Evolutionary conservation across 1,140 invertebrate species (phyloP).

Genomic region (Trichogramma pretiosum): DNA sequence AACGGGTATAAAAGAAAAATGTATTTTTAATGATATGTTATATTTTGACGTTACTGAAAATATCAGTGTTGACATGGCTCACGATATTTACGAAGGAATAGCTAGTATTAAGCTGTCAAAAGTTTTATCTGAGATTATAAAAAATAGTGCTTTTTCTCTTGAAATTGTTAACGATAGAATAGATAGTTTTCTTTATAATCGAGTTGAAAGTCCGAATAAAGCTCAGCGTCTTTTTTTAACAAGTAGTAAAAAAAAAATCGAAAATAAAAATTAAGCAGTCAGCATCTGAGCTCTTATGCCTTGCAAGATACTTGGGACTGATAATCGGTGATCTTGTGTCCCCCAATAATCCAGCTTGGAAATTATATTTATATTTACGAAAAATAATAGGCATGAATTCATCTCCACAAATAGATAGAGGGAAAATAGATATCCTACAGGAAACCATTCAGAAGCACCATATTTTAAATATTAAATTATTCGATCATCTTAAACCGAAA

Average conservation of each 20-base stretch:
- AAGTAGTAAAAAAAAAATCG: neutral
- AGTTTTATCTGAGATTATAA: neutral
- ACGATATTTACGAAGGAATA: neutral
- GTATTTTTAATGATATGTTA: neutral
- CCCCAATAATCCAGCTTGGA: neutral
- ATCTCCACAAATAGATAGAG: neutral
- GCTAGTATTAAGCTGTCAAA: neutral
- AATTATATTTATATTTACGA: constrained; percentile 1
- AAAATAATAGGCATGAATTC: neutral
- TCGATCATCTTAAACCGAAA: neutral
- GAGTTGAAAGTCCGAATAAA: neutral
- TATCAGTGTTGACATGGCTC: neutral
- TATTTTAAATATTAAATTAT: neutral
- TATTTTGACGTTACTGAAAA: neutral
- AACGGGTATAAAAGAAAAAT: neutral
- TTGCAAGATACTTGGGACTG: constrained; percentile 6
- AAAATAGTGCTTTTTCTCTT: neutral
- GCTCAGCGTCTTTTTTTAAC: neutral
- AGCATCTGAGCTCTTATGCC: constrained; percentile 2
- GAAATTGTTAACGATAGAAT: neutral
- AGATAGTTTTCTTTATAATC: neutral
- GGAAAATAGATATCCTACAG: neutral
- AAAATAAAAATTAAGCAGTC: constrained; percentile 9
- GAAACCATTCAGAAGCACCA: neutral
- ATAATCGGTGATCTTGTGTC: constrained; percentile 8